Conservation (phyloP, 2,888 invertebrate genomes). For the Deilephila elpenor region DNA sequence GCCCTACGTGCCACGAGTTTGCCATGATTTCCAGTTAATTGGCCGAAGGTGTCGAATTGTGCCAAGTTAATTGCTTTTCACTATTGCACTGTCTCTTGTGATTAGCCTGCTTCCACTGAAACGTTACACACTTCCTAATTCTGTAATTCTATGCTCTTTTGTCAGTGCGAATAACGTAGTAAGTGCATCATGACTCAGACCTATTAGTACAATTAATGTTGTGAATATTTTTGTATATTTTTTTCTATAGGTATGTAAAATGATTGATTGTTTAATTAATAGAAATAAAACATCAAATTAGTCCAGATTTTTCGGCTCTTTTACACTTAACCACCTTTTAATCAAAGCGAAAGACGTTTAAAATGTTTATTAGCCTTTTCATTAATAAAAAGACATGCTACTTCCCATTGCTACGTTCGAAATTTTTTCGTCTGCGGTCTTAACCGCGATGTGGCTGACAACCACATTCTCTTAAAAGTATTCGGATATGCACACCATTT, state of each 20-base stretch:
- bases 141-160: no score
- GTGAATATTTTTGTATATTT: no score
- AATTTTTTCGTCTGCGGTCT: not conserved
- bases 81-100: not conserved
- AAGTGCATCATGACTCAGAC: no score
- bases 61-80: constrained; percentile 20
- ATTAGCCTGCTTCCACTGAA: not conserved
- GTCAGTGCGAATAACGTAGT: no score
- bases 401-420: not conserved
- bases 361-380: not conserved
- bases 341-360: not conserved
- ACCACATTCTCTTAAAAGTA: constrained; percentile 10
- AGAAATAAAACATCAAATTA: no score
- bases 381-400: not conserved
- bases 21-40: constrained; percentile 54
- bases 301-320: not conserved
- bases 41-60: constrained; percentile 41
- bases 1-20: constrained; percentile 64
- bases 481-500: not conserved
- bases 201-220: no score
- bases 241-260: no score
- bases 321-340: not conserved
- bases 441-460: not conserved
- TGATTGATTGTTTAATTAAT: no score
- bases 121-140: no score